Percentiles rank a stretch among this genome's conserved stretches.
These are phyloP conservation scores for Microctonus hyperodae DNA, from an alignment of 2,888 invertebrate species.

Conservation along the genomic window DNA sequence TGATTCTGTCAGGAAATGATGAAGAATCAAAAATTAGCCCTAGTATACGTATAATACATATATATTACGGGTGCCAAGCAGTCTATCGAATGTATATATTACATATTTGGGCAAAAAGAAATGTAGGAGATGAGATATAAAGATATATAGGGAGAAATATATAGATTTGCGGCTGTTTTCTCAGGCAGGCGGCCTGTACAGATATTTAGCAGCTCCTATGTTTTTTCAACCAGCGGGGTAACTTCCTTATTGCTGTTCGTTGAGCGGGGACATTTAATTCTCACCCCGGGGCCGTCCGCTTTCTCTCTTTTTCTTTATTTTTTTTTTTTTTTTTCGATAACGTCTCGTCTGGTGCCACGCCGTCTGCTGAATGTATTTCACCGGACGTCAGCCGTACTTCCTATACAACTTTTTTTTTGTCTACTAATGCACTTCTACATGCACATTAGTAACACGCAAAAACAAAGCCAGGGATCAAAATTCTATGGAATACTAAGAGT, in stretches of 20 bases:
- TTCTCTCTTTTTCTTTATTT: slow-evolving; percentile 19
- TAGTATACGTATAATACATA: background rate
- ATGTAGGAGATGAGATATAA: slow-evolving; percentile 10
- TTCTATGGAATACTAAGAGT: background rate
- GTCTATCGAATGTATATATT: background rate
- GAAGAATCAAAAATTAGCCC: background rate
- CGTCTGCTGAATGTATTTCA: slow-evolving; percentile 49
- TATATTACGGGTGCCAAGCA: background rate
- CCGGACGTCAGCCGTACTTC: slow-evolving; percentile 16
- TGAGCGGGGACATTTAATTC: slow-evolving; percentile 27
- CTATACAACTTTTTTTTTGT: background rate
- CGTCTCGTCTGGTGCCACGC: slow-evolving; percentile 52
- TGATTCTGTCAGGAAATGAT: no score
- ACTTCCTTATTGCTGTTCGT: slow-evolving; percentile 60
- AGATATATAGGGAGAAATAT: slow-evolving; percentile 12
- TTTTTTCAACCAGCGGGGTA: slow-evolving; percentile 61
- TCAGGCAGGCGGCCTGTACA: slow-evolving; percentile 55
- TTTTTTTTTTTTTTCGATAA: slow-evolving; percentile 13
- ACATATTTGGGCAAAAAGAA: background rate
- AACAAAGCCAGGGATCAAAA: background rate
- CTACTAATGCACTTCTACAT: background rate
- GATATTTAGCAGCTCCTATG: slow-evolving; percentile 58
- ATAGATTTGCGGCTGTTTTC: slow-evolving; percentile 53
- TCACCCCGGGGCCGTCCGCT: slow-evolving; percentile 8
- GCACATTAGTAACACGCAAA: background rate